Evolutionary conservation across 2,888 invertebrate species (phyloP).

Genomic region (Callosobruchus maculatus): DNA sequence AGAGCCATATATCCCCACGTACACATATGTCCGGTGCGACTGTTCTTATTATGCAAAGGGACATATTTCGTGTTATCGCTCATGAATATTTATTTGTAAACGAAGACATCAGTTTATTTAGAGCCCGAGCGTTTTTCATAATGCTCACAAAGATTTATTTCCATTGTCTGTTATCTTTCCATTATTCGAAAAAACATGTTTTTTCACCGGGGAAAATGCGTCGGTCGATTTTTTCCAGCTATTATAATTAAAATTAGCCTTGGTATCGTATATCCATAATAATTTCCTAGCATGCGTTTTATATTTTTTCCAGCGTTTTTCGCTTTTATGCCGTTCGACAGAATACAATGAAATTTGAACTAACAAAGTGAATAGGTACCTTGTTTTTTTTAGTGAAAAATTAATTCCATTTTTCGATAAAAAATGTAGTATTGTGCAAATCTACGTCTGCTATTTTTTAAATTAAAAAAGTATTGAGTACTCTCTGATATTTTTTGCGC

Average conservation of each 20-base stretch:
- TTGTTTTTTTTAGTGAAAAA: not conserved
- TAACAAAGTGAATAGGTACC: not conserved
- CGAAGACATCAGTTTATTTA: not conserved
- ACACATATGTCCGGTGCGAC: not conserved
- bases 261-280: not conserved
- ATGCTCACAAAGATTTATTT: not conserved
- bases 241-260: not conserved
- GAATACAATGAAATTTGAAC: not conserved
- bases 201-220: not conserved
- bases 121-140: not conserved
- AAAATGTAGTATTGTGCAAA: not conserved
- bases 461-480: not conserved
- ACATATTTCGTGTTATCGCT: not conserved
- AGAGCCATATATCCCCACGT: not conserved
- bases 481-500: not conserved
- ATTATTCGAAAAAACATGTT: not conserved
- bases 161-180: not conserved
- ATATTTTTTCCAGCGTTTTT: not conserved
- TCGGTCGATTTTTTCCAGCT: not conserved
- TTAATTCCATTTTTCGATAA: not conserved
- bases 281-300: not conserved
- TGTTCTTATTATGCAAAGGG: not conserved
- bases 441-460: not conserved
- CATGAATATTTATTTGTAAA: not conserved
- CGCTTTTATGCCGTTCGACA: not conserved